A percentile compares a stretch with the other conserved stretches of the same genome.
These are phyloP conservation scores for Mirounga angustirostris DNA, from an alignment of 2,113 vertebrate species.

Conservation along the genomic window DNA sequence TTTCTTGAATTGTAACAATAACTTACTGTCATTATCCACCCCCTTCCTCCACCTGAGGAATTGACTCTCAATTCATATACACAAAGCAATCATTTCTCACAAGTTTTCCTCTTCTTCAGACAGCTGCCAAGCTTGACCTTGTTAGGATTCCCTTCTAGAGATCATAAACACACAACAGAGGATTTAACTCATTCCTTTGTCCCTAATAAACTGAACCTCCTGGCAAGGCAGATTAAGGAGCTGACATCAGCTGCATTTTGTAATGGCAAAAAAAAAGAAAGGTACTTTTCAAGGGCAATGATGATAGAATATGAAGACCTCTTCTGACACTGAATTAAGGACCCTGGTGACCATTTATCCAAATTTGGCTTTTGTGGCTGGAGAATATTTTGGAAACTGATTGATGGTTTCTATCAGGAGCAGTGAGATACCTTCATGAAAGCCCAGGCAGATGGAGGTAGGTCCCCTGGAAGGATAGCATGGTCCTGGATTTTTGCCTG, in stretches of 20 bases:
- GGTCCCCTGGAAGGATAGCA: not conserved
- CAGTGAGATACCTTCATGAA: not conserved
- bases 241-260: conserved; percentile 15
- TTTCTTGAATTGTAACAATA: not conserved
- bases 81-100: not conserved
- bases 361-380: not conserved
- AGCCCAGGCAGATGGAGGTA: not conserved
- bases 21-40: not conserved
- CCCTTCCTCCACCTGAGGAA: not conserved
- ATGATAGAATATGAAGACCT: not conserved
- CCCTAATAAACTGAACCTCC: not conserved
- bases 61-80: not conserved
- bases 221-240: not conserved
- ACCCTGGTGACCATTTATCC: not conserved
- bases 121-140: not conserved
- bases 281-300: not conserved
- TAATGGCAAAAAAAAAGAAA: not conserved
- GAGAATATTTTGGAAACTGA: not conserved
- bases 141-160: conserved; percentile 9
- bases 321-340: not conserved
- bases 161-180: not conserved
- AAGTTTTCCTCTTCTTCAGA: not conserved
- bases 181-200: conserved; percentile 14
- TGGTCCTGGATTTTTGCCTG: not conserved
- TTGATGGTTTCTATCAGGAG: not conserved